A percentile compares a stretch with the other conserved stretches of the same genome.
Conservation (phyloP, 2,113 vertebrate species). For the Mesocricetus auratus region DNA sequence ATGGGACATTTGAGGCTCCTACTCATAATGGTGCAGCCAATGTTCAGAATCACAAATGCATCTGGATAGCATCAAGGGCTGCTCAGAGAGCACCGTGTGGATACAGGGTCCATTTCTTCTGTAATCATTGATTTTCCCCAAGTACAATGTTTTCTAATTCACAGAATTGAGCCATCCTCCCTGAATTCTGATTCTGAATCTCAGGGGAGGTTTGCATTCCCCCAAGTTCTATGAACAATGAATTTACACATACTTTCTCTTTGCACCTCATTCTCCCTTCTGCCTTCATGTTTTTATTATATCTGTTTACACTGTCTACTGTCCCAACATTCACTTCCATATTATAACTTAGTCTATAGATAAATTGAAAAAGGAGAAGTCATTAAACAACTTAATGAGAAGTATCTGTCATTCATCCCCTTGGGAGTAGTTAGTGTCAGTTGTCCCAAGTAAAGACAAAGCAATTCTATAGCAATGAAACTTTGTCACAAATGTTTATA, state of each 20-base stretch:
- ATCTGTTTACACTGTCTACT: neutral
- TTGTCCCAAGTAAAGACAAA: neutral
- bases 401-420: neutral
- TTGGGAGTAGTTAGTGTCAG: neutral
- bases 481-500: neutral
- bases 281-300: neutral
- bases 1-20: neutral
- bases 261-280: neutral
- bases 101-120: neutral
- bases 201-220: neutral
- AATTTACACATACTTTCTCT: neutral
- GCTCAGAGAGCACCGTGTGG: neutral
- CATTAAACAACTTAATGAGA: neutral
- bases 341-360: neutral
- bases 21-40: neutral
- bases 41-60: neutral
- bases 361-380: conserved; percentile 31
- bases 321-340: conserved; percentile 8
- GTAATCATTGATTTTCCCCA: neutral
- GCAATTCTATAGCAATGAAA: neutral
- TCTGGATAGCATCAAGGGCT: neutral
- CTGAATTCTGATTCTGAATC: neutral
- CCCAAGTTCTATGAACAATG: neutral
- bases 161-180: neutral
- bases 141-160: neutral